Base-by-base conservation (phyloP, 2,888 invertebrate species). In the Drosophila pseudotakahashii region DNA sequence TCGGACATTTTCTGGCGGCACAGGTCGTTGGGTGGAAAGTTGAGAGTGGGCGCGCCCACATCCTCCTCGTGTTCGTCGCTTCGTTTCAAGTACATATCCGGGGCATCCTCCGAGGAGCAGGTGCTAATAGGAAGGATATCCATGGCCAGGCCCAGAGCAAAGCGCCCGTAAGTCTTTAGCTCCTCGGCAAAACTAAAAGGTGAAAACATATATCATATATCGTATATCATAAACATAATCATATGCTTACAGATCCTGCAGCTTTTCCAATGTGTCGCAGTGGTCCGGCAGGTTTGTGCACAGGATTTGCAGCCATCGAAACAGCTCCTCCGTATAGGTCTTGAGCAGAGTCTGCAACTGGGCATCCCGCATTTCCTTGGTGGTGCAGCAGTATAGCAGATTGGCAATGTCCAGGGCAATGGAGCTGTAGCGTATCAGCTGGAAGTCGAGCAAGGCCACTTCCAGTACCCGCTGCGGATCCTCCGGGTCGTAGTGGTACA, bases 71-170 rank as follows among this genome's bases (percentile, higher is more conserved):
- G 75, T 11, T 91, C 91, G 16, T 92, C 91, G 10, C 80, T 79
- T 41, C 90, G 89, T 16, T 75, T 77, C n/a, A 88, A 83, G 82
- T 95, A 95, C 67, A 96, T 91, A 83, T 95, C 95, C 0, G 95
- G 96, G 0, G 96, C 96, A 85, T 95, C 95, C 58, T 94, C 93
- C 51, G 95, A 94, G 54, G 95, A 94, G 68, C 95, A 95, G 0
- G 94, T 95, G 88, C 91, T 94, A 51, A 95, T 95, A 1, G 95
- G 96, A 73, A 95, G 93, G 91, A 95, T 95, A 79, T 96, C 96
- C 74, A 96, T 83, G 0, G 96, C 95, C 10, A 95, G 90, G 1
- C 96, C 96, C 3, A 95, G 92, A 0, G 95, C 95, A 78, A 95
- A 95, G 48, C 93, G 93, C 7, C 95, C 94, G 78, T 94, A 94